Evolutionary conservation across 2,888 invertebrate species (phyloP), one percentile per base, ranked within the genome.

Genomic region (Blera fallax): DNA sequence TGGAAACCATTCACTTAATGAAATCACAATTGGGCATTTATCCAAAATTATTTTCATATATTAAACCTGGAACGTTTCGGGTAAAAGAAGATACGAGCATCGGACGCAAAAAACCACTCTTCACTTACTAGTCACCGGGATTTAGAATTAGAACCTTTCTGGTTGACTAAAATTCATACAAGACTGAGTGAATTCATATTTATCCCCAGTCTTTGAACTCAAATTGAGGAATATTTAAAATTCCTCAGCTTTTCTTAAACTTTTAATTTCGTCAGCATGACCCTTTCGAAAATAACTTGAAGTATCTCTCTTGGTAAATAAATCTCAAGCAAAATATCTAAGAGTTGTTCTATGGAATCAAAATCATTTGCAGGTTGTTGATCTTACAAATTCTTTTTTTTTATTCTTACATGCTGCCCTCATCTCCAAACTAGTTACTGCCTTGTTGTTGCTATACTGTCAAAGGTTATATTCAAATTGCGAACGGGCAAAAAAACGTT

Each of bases 391-490:
- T n/a, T 34, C 11, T 6, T 27, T 69, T 56, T 43, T 40, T 50
- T 45, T 24, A 10, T 77, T 43, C 56, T 27, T 69, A 24, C 34
- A 56, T 24, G 54, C 24, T 79, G 67, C 80, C 80, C 80, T 70
- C 80, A 76, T 56, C 74, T 45, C 56, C 40, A 60, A 79, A 81
- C 76, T 67, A 81, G 80, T 80, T 74, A 32, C 43, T 69, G 34
- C 14, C 18, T 40, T 81, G 40, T 62, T 76, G 54, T 77, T 81
- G 76, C 45, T 65, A 67, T 24, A 60, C 76, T 85, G 85, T 85
- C 85, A 85, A 85, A 85, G 85, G 85, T 85, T 85, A 85, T 81
- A 85, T 85, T 85, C 85, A 85, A 85, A 85, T 81, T 56, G 81
- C 85, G 70, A 85, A 83, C 50, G 32, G 7, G 65, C 64, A 65